phyloP scores from a whole-genome alignment of 2,797 vertebrate species.

The Hippopotamyrus pictus region DNA sequence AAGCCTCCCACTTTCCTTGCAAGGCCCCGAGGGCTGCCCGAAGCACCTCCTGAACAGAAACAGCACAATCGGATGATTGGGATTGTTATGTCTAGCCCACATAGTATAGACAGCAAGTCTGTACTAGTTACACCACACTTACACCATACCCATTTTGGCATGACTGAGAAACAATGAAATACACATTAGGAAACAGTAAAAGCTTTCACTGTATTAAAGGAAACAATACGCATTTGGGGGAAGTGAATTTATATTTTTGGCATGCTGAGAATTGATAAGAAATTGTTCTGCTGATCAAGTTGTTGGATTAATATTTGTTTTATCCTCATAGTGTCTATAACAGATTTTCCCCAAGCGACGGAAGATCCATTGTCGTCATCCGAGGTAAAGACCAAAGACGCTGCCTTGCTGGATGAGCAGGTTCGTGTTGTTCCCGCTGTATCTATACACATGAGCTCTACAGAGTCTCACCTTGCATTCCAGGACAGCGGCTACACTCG shows the following conservation, averaged over 20 bases:
- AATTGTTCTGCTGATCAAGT: background rate
- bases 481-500: constrained; percentile 51
- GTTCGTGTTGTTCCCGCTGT: background rate
- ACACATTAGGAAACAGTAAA: background rate
- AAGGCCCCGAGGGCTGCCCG: constrained; percentile 42
- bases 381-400: background rate
- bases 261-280: background rate
- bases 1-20: constrained; percentile 42
- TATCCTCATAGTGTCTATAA: background rate
- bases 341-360: background rate
- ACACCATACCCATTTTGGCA: background rate
- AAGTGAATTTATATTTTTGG: background rate
- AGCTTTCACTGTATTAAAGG: background rate
- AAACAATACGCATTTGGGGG: background rate
- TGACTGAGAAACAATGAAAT: background rate
- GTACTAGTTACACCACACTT: background rate
- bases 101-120: background rate
- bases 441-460: background rate
- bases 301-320: background rate
- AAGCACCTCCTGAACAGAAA: constrained; percentile 46
- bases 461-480: constrained; percentile 25
- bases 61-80: background rate
- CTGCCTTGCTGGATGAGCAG: background rate
- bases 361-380: background rate
- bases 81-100: background rate